Base-by-base conservation (phyloP, 1,140 invertebrate genomes). In the Drosophila equinoxialis region DNA sequence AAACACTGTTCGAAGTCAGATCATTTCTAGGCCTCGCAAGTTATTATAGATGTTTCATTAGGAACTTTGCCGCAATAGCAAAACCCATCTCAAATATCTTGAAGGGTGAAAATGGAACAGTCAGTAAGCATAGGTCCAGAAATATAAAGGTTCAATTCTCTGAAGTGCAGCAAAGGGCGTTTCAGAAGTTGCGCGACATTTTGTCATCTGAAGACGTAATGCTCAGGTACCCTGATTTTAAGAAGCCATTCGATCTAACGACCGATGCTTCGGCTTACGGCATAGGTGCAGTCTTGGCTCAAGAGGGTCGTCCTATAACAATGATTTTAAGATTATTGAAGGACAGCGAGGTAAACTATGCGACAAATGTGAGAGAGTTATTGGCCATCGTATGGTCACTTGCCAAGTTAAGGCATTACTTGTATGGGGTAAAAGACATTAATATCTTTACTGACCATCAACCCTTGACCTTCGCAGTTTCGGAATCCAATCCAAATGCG, bases 161-260 rank as follows among this genome's bases (percentile, higher is more conserved):
- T 1, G 39, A 66, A 11, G 48, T 51, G 20, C 48, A 51, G 20
- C 14, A 10, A 20, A 51, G 41, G 13, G 41, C 41, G 41, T 42
- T 42, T 42, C 13, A n/a, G 41, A 42, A 42, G 41, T 42, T 42
- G 41, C 41, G 41, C 41, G 41, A 42, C 11, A 42, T 42, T n/a
- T 42, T 42, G 41, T 14, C 41, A 42, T 42, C 41, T 13, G 79
- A 92, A 90, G 90, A 5, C 57, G 73, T 93, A 23, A 73, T 93
- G 23, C 23, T 26, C 23, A 26, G 23, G 23, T 26, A 26, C 74
- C 90, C 90, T 1, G 81, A 92, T 57, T 92, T 85, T 57, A 48
- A 58, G 3, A 78, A 90, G 62, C 71, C 71, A 13, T 17, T 17
- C 17, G n/a, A 30, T n/a, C 41, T 13, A n/a, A 86, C 85, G 2